Evolutionary conservation across 2,888 invertebrate species (phyloP).

Genomic region (Brenthis hecate): DNA sequence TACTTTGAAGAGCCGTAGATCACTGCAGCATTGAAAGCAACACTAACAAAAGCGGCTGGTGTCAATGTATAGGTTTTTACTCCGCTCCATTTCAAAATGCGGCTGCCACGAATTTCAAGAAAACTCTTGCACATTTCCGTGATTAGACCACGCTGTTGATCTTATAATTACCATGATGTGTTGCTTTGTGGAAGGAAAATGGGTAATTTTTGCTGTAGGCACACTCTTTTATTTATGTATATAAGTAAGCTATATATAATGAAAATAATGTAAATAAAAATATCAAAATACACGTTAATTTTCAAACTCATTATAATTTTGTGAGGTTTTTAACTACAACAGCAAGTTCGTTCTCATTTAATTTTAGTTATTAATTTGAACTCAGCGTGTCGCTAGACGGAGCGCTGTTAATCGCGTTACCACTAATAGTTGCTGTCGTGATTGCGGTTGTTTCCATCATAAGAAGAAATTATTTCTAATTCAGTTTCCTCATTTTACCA

Average conservation of each 20-base stretch:
- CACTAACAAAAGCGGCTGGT: slow-evolving; percentile 59
- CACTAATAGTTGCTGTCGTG: slow-evolving; percentile 41
- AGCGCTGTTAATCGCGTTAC: slow-evolving; percentile 43
- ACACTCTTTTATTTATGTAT: no score
- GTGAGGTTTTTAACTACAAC: slow-evolving; percentile 7
- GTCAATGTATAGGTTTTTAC: slow-evolving; percentile 41
- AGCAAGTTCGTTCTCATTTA: slow-evolving; percentile 22
- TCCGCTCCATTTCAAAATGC: slow-evolving; percentile 43
- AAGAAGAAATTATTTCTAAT: slow-evolving; percentile 43
- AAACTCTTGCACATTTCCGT: slow-evolving; percentile 29
- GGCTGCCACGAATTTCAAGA: slow-evolving; percentile 42
- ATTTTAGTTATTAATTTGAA: slow-evolving; percentile 36
- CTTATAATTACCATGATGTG: slow-evolving; percentile 32
- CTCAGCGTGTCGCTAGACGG: slow-evolving; percentile 42
- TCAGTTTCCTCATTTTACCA: slow-evolving; percentile 36
- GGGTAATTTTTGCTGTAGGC: no score
- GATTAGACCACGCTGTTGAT: slow-evolving; percentile 30
- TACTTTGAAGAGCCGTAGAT: slow-evolving; percentile 56
- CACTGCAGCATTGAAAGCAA: slow-evolving; percentile 55
- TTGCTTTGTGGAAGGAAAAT: neutral
- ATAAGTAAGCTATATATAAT: no score
- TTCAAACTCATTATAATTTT: slow-evolving; percentile 13
- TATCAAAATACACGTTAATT: slow-evolving; percentile 2
- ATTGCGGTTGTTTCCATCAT: slow-evolving; percentile 44
- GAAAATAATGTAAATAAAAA: neutral